phyloP scores from a whole-genome alignment of 2,797 vertebrate species.

The Notolabrus celidotus region DNA sequence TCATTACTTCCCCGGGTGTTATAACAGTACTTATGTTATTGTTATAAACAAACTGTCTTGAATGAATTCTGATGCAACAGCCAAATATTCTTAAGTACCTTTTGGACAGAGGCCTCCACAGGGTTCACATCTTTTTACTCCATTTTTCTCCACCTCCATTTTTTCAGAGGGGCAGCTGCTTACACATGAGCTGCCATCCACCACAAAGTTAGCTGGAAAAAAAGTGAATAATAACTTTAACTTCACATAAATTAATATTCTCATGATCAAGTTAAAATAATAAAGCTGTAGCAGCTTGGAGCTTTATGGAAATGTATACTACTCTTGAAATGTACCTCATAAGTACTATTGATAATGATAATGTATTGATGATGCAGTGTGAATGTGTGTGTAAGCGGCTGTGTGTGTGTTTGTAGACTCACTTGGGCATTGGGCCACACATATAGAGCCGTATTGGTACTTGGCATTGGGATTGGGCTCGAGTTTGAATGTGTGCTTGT shows the following conservation, averaged over 20 bases:
- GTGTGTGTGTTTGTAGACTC: slow-evolving; percentile 71
- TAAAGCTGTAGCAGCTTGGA: too few species aligned
- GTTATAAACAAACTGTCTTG: not conserved
- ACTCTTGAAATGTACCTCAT: too few species aligned
- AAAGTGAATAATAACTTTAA: not conserved
- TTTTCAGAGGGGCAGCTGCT: slow-evolving; percentile 93
- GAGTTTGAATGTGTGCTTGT: slow-evolving; percentile 92
- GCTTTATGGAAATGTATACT: too few species aligned
- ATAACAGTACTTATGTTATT: too few species aligned
- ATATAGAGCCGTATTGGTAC: slow-evolving; percentile 96
- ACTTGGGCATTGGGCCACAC: slow-evolving; percentile 93
- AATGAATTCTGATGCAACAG: too few species aligned
- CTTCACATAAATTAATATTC: too few species aligned
- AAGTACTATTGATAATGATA: too few species aligned
- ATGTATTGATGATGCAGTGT: not conserved
- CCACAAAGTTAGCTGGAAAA: slow-evolving; percentile 90
- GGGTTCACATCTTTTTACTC: slow-evolving; percentile 91
- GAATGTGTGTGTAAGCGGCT: not conserved
- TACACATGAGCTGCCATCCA: slow-evolving; percentile 95
- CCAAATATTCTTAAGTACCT: slow-evolving; percentile 79
- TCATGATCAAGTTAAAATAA: too few species aligned
- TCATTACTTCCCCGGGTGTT: too few species aligned
- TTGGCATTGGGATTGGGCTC: slow-evolving; percentile 95
- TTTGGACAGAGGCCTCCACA: slow-evolving; percentile 93
- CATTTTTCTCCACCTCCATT: slow-evolving; percentile 93